Evolutionary conservation across 2,797 vertebrate genomes (phyloP), one percentile per base, ranked within the genome.

Genomic region (Melanotaenia trifasciata): DNA sequence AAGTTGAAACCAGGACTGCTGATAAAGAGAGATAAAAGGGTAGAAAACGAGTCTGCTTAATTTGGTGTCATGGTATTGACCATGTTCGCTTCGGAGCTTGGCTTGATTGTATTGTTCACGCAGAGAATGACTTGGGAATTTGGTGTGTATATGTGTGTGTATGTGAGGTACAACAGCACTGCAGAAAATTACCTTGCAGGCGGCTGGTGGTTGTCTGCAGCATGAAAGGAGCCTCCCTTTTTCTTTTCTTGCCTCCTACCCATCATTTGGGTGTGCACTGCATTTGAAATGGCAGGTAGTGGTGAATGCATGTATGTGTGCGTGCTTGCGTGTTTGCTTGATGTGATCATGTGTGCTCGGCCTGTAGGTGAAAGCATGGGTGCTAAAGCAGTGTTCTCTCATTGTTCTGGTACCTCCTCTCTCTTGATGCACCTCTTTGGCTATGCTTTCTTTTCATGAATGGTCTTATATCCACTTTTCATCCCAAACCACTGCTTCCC

Each of bases 171-270:
- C 83, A 88, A 79, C 80, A 80, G 81, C 70, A 78, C 83, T 86
- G 87, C 84, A 90, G 89, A 89, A 90, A 89, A 90, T 89, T 82
- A 89, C 84, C 88, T 88, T 87, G 84, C 83, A 87, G 85, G 74
- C 76, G 72, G 72, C 78, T 84, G 81, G 62, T 28, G 70, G 76
- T 81, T 81, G 82, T 89, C 79, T 83, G 85, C 84, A 80, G 86
- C 84, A 84, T 88, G 88, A 89, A 88, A 88, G 86, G 84, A 90
- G 86, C 87, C 84, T 85, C 86, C 86, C 87, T 84, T 82, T 50
- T 87, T 89, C 85, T 88, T 84, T 72, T 80, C 78, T 72, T 74
- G 64, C 83, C 85, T 89, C 76, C 72, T 76, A 73, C 80, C 84
- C 81, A 82, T 90, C 86, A 87, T 89, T 90, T 89, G 86, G 79